These are phyloP conservation scores for Tyrannus savana DNA, from an alignment of 2,113 vertebrate species.

Conservation along the genomic window DNA sequence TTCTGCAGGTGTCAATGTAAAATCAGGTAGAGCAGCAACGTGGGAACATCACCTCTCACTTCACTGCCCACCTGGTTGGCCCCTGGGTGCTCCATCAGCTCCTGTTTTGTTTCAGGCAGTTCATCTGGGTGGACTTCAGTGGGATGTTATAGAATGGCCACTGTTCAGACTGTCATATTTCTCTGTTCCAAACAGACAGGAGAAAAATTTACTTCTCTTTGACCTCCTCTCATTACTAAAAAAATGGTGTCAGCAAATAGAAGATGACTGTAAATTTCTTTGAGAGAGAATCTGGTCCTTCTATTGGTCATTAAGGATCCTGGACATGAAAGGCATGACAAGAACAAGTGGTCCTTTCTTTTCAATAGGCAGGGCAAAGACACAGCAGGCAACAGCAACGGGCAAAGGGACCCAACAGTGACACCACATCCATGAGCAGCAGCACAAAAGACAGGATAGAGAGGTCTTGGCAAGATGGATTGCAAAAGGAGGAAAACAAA, in stretches of 20 bases:
- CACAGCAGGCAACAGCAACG: neutral
- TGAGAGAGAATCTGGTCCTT: neutral
- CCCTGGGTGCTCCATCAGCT: neutral
- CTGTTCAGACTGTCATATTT: neutral
- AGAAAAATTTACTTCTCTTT: neutral
- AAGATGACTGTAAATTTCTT: neutral
- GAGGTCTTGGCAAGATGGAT: neutral
- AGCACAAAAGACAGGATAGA: neutral
- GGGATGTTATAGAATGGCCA: neutral
- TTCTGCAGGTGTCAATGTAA: neutral
- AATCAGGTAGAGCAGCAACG: neutral
- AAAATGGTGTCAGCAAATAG: neutral
- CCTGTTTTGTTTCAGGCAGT: neutral
- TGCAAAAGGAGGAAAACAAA: neutral
- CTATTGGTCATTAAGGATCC: neutral
- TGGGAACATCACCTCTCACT: neutral
- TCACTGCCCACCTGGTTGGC: neutral
- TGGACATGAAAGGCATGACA: neutral
- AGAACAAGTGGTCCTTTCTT: neutral
- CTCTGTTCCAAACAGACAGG: neutral
- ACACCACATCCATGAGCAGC: accelerated
- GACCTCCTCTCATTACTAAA: neutral
- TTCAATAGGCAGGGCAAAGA: neutral
- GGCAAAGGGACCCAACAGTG: neutral
- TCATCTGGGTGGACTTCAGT: neutral